These are phyloP conservation scores for Agraylea sexmaculata DNA, from an alignment of 1,140 invertebrate species.

Conservation along the genomic window DNA sequence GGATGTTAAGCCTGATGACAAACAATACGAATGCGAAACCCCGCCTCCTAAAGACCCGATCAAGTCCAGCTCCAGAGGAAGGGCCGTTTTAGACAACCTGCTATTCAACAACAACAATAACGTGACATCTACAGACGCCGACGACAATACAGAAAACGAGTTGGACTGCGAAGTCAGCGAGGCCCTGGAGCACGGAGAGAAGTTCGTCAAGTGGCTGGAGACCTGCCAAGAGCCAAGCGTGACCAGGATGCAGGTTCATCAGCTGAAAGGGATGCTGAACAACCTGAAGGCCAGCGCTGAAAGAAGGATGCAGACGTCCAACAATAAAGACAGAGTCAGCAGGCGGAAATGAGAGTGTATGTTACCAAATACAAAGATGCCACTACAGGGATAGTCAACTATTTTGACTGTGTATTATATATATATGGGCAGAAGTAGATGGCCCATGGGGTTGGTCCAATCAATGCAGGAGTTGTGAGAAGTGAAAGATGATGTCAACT, in stretches of 20 bases:
- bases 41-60: constrained; percentile 7
- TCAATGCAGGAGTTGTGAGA: too few relatives aligned
- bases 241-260: constrained; percentile 58
- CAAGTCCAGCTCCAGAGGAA: constrained; percentile 36
- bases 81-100: constrained; percentile 52
- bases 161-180: constrained; percentile 39
- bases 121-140: constrained; percentile 26
- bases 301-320: constrained; percentile 23
- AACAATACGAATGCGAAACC: constrained; percentile 17
- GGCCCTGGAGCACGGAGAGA: constrained; percentile 60
- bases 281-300: constrained; percentile 51
- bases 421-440: constrained; percentile 17
- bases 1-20: constrained; percentile 15
- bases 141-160: constrained; percentile 26
- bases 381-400: constrained; percentile 40
- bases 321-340: constrained; percentile 23
- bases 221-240: constrained; percentile 59
- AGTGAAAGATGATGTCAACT: too few relatives aligned
- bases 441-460: background rate
- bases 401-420: constrained; percentile 28
- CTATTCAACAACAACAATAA: constrained; percentile 48
- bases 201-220: constrained; percentile 62
- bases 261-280: constrained; percentile 51
- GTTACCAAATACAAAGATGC: constrained; percentile 24
- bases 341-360: constrained; percentile 25